A percentile compares a stretch with the other conserved stretches of the same genome.
phyloP scores from a whole-genome alignment of 1,140 invertebrate genomes.

The Bilobella aurantiaca region DNA sequence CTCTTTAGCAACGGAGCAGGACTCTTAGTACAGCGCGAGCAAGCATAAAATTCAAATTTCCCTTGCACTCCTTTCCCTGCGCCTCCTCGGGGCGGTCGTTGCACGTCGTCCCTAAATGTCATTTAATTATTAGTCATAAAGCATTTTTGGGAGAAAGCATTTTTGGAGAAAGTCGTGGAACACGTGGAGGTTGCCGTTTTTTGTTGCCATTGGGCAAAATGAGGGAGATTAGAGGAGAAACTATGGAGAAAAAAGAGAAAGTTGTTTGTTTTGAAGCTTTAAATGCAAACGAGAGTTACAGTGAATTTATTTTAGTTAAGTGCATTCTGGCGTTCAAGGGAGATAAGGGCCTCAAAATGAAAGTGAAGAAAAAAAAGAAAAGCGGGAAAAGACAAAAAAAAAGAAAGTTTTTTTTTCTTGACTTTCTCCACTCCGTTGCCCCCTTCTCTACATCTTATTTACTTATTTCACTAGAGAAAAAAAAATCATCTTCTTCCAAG shows the following conservation, averaged over 20 bases:
- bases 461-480: neutral
- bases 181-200: neutral
- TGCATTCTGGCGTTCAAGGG: conserved; percentile 2
- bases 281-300: neutral
- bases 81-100: neutral
- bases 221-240: neutral
- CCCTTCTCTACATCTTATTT: too few relatives aligned
- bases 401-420: neutral
- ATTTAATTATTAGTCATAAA: neutral
- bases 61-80: neutral
- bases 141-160: too few relatives aligned
- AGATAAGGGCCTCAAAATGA: too few relatives aligned
- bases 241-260: neutral
- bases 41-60: too few relatives aligned
- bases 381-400: neutral
- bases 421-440: neutral
- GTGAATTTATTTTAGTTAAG: neutral
- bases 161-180: neutral
- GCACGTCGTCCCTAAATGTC: conserved; percentile 1
- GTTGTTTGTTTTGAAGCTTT: too few relatives aligned
- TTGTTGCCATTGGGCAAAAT: neutral
- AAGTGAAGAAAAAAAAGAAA: too few relatives aligned
- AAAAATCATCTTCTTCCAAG: neutral
- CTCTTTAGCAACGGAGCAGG: neutral
- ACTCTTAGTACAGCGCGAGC: too few relatives aligned